Percentiles rank a stretch among this genome's conserved stretches.
Evolutionary conservation across 2,888 invertebrate species (phyloP).

Genomic region (Nemotelus pantherinus): DNA sequence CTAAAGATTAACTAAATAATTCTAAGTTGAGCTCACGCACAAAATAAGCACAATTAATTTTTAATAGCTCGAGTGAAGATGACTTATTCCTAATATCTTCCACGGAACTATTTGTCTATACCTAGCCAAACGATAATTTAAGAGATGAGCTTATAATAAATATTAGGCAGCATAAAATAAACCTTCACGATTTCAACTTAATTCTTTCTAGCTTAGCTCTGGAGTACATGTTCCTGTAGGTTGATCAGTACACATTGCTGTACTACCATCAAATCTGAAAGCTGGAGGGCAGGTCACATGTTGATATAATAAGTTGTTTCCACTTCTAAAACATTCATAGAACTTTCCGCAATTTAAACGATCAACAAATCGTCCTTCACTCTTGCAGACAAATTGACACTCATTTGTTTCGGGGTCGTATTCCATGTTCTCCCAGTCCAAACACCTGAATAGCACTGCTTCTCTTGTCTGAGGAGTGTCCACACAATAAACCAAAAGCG

Average conservation of each 20-base stretch:
- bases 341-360: slow-evolving; percentile 36
- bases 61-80: too few species aligned
- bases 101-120: too few species aligned
- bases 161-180: too few species aligned
- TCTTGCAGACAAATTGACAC: slow-evolving; percentile 41
- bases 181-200: too few species aligned
- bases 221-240: too few species aligned
- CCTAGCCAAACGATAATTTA: too few species aligned
- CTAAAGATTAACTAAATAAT: too few species aligned
- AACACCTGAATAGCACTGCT: slow-evolving; percentile 32
- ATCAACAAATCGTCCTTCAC: slow-evolving; percentile 41
- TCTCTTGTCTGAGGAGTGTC: slow-evolving; percentile 5
- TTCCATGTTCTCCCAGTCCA: slow-evolving; percentile 24
- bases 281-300: background rate
- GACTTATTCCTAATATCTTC: too few species aligned
- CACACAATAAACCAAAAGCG: slow-evolving; percentile 31
- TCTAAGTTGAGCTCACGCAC: too few species aligned
- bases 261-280: background rate
- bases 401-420: slow-evolving; percentile 29
- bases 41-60: too few species aligned
- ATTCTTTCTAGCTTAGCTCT: too few species aligned
- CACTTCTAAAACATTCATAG: slow-evolving; percentile 42
- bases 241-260: background rate
- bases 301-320: background rate
- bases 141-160: too few species aligned